phyloP scores from a whole-genome alignment of 2,113 vertebrate genomes.

The Serilophus lunatus region DNA sequence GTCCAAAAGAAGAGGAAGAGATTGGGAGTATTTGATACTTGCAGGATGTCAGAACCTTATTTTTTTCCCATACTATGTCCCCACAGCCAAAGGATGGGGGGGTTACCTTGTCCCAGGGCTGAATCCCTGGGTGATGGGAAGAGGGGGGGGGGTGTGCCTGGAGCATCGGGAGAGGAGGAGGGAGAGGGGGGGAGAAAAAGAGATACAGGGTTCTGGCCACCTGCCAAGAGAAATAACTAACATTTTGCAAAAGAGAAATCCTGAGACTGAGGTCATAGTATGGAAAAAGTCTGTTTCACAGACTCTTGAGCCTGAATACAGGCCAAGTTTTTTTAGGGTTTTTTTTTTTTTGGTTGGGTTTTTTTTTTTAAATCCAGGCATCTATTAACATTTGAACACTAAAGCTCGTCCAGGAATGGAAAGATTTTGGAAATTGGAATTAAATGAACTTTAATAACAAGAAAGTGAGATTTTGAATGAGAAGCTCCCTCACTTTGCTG shows the following conservation, averaged over 20 bases:
- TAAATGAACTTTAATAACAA: conserved; percentile 17
- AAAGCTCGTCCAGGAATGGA: conserved; percentile 65
- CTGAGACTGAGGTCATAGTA: conserved; percentile 74
- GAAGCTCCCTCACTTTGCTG: conserved; percentile 30
- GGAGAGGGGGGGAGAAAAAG: background rate
- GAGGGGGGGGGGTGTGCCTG: background rate
- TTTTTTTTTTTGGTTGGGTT: background rate
- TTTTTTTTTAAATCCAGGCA: conserved; percentile 26
- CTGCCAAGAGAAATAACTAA: conserved; percentile 72
- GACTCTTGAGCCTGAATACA: conserved; percentile 66
- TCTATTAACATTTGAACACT: conserved; percentile 67
- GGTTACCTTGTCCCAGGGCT: background rate
- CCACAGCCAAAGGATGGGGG: background rate
- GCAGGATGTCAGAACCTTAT: background rate
- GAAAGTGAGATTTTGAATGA: conserved; percentile 3
- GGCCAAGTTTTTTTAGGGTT: conserved; percentile 21
- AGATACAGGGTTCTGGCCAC: conserved; percentile 55
- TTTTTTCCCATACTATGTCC: background rate
- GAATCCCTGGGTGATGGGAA: background rate
- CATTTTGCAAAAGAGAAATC: conserved; percentile 67
- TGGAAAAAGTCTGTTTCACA: conserved; percentile 77
- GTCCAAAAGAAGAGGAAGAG: background rate
- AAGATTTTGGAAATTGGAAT: conserved; percentile 59
- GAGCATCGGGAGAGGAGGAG: background rate
- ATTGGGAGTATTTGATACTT: accelerated